Evolutionary conservation across 2,888 invertebrate genomes (phyloP), one percentile per base, ranked within the genome.

Genomic region (Caenorhabditis virilis): DNA sequence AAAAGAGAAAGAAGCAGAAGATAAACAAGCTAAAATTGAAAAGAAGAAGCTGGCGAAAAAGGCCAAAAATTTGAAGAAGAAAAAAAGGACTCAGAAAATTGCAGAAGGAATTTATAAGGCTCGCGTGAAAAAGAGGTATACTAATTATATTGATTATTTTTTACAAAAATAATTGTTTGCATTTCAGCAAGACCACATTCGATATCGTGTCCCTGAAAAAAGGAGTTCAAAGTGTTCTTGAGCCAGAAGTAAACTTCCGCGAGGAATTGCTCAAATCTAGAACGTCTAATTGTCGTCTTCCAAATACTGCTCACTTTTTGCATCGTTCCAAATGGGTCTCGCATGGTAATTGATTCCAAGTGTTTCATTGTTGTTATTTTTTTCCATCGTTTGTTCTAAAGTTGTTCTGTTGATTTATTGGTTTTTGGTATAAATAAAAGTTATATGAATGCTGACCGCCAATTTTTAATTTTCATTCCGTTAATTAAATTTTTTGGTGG

Each of bases 111-210:
- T 63, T 22, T 63, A 38, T 23, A 22, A 58, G 25, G 63, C 58
- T 1, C 57, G 50, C 50, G 50, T 63, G 57, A 57, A 63, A 16
- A 63, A 63, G 30, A 63, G 54, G 63, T 63, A 3, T 23, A 9
- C 2, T 5, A 2, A 30, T 4, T 5, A 30, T 16, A 4, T 30
- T 4, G 15, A 18, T 30, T 5, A 30, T 15, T 16, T 3, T 46
- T 41, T 22, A 23, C 5, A 22, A n/a, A 25, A 6, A 4, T 1
- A 7, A 22, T 11, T 2, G 1, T 43, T 23, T 3, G 18, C 18
- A 9, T 45, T 63, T 35, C 54, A 63, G 63, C 45, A 53, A 43
- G 30, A 47, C 57, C 9, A 49, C 53, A 15, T 63, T 63, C 58
- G 58, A 63, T 41, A 58, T 63, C 1, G 63, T 63, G 20, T 58